Evolutionary conservation across 2,113 vertebrate genomes (phyloP).

Genomic region (Caranx ignobilis): DNA sequence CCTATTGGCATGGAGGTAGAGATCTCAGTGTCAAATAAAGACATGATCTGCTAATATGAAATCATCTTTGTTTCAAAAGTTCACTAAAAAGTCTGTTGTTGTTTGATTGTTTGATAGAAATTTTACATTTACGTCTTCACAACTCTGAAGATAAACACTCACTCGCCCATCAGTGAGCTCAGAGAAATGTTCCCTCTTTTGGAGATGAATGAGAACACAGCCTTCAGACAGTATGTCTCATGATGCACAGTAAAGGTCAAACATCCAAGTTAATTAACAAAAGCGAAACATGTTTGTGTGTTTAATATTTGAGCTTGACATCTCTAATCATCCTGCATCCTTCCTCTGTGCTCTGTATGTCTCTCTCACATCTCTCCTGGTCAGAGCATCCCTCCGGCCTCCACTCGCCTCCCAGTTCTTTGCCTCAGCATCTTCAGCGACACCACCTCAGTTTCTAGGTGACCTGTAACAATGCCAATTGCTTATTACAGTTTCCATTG

Average conservation of each 20-base stretch:
- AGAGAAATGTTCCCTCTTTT: neutral
- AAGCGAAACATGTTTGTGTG: neutral
- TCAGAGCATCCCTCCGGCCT: neutral
- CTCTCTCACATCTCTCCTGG: neutral
- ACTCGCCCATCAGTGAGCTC: neutral
- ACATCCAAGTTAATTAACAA: neutral
- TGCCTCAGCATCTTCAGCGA: constrained; percentile 3
- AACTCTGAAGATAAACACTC: neutral
- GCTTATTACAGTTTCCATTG: constrained; percentile 58
- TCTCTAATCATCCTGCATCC: neutral
- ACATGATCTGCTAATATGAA: neutral
- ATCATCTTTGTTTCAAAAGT: neutral
- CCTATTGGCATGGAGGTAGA: neutral
- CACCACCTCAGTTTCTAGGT: constrained; percentile 24
- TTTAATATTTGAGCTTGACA: neutral
- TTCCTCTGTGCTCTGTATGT: neutral
- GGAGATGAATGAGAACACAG: neutral
- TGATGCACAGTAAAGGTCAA: neutral
- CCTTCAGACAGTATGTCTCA: neutral
- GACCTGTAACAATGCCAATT: constrained; percentile 32
- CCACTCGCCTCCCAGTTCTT: neutral
- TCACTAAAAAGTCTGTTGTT: neutral
- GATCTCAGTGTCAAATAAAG: neutral
- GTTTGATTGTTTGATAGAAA: neutral
- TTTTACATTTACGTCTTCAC: neutral